Evolutionary conservation across 2,888 invertebrate genomes (phyloP), one percentile per base, ranked within the genome.

Genomic region (Matsumyia berberina): DNA sequence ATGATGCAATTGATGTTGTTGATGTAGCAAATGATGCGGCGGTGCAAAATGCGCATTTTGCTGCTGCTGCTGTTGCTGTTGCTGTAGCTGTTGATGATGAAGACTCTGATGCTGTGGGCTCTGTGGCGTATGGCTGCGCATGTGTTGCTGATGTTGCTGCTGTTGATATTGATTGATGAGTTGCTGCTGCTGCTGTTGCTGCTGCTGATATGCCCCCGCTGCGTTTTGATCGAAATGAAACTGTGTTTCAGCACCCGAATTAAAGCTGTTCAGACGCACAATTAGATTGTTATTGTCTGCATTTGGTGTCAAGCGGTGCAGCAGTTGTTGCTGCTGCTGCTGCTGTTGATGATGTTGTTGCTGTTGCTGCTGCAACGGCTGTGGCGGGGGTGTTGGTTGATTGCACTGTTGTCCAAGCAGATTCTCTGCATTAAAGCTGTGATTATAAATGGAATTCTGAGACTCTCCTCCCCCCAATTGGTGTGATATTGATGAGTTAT

Each of bases 391-490:
- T 42, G 87, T 88, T 67, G 88, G 88, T 70, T 88, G 88, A 70
- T 87, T 89, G 35, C 87, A 87, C 42, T 88, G 89, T 79, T 89
- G 90, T 70, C 89, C 89, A 53, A 90, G 87, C 79, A 90, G 77
- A 80, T 91, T 91, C 29, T 91, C 91, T 79, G 90, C 89, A 86
- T 87, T 91, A 88, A 91, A 91, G 88, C 89, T 91, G 88, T 90
- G 91, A 87, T 89, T 90, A 88, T 91, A 91, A 86, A 91, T 90
- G 89, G 90, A 90, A 90, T 90, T 90, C 87, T 90, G 91, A 88
- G 91, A 89, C 89, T 90, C 91, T 87, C 89, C 90, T 82, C 90
- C 90, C 67, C 90, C 89, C 86, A 91, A 87, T 86, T 90, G 90
- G 87, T 90, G 90, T 86, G 91, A 90, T 87, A 91, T 89, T 29